These are phyloP conservation scores for Conistra vaccinii DNA, from an alignment of 2,888 invertebrate genomes.

Conservation along the genomic window DNA sequence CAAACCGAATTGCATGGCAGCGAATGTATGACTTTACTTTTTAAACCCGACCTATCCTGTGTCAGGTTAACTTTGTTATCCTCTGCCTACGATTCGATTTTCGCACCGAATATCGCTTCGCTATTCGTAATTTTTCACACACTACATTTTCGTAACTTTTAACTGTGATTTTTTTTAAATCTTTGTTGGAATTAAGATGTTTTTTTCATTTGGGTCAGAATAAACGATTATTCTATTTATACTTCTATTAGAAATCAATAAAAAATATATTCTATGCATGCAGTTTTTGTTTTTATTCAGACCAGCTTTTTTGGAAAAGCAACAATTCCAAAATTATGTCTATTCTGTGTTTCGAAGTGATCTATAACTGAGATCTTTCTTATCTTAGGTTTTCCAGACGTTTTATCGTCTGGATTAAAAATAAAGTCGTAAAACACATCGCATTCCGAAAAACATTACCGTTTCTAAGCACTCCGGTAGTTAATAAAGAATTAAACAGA, in stretches of 20 bases:
- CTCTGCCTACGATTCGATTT: conserved; percentile 33
- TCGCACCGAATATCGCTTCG: conserved; percentile 15
- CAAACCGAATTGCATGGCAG: conserved; percentile 28
- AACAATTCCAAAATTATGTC: too few species aligned
- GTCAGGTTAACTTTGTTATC: conserved; percentile 35
- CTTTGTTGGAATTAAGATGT: neutral
- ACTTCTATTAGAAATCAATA: neutral
- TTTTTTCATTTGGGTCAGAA: neutral
- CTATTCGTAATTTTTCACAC: conserved; percentile 18
- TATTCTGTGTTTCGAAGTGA: conserved; percentile 8
- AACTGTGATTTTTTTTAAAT: neutral
- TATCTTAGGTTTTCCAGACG: conserved; percentile 5
- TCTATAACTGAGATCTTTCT: conserved; percentile 9
- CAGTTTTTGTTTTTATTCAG: too few species aligned
- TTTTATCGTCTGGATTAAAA: conserved; percentile 21
- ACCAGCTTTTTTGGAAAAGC: too few species aligned
- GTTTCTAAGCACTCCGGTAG: neutral
- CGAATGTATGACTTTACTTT: conserved; percentile 29
- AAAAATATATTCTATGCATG: neutral
- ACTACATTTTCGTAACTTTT: neutral
- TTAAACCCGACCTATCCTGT: conserved; percentile 34
- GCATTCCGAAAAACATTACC: conserved; percentile 6
- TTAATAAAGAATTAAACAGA: conserved; percentile 12
- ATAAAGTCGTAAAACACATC: conserved; percentile 17
- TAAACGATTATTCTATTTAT: neutral